Percentiles rank a stretch among this genome's conserved stretches.
Evolutionary conservation across 2,888 invertebrate species (phyloP).

Genomic region (Subacronicta megacephala): DNA sequence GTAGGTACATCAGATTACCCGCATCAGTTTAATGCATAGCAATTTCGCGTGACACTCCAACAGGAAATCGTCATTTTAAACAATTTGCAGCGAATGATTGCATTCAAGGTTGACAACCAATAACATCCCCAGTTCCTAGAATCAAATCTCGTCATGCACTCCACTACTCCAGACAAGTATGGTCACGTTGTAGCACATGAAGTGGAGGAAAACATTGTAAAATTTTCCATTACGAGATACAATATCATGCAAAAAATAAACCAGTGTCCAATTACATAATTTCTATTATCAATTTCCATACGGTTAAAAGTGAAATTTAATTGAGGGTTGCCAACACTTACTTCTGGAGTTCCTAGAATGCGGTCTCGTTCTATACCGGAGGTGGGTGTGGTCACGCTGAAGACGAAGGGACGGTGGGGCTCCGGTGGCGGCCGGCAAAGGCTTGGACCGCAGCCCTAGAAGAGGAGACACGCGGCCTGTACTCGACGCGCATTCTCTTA

Average conservation of each 20-base stretch:
- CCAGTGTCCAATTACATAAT: no score
- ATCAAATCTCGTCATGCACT: constrained; percentile 87
- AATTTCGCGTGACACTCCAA: constrained; percentile 34
- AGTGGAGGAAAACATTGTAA: constrained; percentile 1
- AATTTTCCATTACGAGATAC: not conserved
- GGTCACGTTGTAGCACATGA: constrained; percentile 83
- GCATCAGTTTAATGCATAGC: constrained; percentile 25
- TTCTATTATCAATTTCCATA: no score
- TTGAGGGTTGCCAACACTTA: constrained; percentile 48
- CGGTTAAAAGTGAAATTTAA: not conserved
- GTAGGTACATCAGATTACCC: constrained; percentile 10
- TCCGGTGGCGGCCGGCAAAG: constrained; percentile 93
- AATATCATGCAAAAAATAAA: no score
- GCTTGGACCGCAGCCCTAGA: constrained; percentile 89
- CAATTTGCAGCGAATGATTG: constrained; percentile 29
- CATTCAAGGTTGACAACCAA: constrained; percentile 21
- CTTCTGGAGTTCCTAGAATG: constrained; percentile 88
- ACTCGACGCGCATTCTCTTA: constrained; percentile 95
- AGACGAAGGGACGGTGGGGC: constrained; percentile 90
- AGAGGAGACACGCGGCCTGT: constrained; percentile 91
- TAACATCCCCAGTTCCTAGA: constrained; percentile 84
- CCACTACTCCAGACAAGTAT: constrained; percentile 85
- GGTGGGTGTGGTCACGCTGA: constrained; percentile 89
- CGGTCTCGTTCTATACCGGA: constrained; percentile 86
- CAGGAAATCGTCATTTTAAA: constrained; percentile 43